Evolutionary conservation across 2,888 invertebrate species (phyloP).

Genomic region (Chalcis sispes): DNA sequence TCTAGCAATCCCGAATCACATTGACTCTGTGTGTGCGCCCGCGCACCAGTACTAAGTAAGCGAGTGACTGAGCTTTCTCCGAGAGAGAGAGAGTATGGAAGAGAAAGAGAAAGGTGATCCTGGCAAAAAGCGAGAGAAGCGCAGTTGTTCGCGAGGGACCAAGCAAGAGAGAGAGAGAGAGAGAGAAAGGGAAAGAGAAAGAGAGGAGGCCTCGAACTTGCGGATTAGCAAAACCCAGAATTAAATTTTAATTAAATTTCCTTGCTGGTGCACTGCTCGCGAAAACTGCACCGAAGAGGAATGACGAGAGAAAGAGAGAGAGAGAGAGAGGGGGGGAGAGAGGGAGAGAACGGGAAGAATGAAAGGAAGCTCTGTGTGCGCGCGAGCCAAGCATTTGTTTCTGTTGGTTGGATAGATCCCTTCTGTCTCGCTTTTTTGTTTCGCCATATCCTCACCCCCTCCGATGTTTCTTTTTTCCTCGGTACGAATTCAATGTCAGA

Average conservation of each 20-base stretch:
- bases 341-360: not conserved
- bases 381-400: conserved; percentile 10
- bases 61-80: conserved; percentile 17
- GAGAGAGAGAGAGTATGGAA: conserved; percentile 14
- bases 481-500: conserved; percentile 44
- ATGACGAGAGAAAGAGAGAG: too few species aligned
- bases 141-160: conserved; percentile 5
- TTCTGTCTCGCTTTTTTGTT: not conserved
- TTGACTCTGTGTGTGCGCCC: too few species aligned
- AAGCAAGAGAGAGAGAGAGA: conserved; percentile 26
- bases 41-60: conserved; percentile 22
- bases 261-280: conserved; percentile 16
- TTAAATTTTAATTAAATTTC: conserved; percentile 73
- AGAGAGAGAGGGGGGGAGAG: not conserved
- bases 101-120: not conserved
- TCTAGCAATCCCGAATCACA: conserved; percentile 63
- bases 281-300: not conserved
- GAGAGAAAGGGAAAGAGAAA: conserved; percentile 14
- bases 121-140: conserved; percentile 14
- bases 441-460: too few species aligned
- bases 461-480: not conserved
- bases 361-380: not conserved
- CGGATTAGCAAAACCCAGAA: conserved; percentile 70
- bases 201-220: conserved; percentile 60
- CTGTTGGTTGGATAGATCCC: conserved; percentile 1